A percentile compares a stretch with the other conserved stretches of the same genome.
Conservation (phyloP, 1,140 invertebrate species). For the Fopius arisanus region DNA sequence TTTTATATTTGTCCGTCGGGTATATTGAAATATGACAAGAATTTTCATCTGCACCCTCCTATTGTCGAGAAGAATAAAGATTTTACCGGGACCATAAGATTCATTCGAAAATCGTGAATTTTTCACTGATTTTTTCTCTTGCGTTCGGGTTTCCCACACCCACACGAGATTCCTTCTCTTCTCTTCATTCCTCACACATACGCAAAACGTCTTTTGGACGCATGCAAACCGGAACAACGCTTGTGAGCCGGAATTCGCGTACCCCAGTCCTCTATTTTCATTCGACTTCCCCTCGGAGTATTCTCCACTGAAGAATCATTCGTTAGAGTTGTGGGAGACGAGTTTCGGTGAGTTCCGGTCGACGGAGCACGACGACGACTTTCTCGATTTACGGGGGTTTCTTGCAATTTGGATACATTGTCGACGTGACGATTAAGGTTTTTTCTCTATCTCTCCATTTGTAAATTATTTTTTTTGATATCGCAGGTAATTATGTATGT, state of each 20-base stretch:
- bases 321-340: background rate
- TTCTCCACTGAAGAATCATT: background rate
- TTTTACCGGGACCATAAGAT: background rate
- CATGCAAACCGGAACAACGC: background rate
- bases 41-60: background rate
- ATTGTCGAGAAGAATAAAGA: background rate
- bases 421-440: constrained; percentile 26
- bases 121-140: background rate
- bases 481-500: too few species aligned
- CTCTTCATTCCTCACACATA: background rate
- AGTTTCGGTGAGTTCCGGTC: constrained; percentile 42
- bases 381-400: constrained; percentile 22
- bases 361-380: constrained; percentile 42
- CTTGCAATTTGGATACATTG: constrained; percentile 17
- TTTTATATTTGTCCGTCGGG: too few species aligned
- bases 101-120: background rate
- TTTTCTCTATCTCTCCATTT: background rate
- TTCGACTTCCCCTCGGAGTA: constrained; percentile 15
- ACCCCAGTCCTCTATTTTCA: constrained; percentile 29
- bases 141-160: background rate
- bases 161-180: background rate
- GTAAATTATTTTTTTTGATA: background rate
- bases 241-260: constrained; percentile 18
- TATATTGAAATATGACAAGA: too few species aligned
- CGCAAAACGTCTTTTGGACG: background rate